Conservation (phyloP, 2,888 invertebrate species). For the Bimastos eiseni region DNA sequence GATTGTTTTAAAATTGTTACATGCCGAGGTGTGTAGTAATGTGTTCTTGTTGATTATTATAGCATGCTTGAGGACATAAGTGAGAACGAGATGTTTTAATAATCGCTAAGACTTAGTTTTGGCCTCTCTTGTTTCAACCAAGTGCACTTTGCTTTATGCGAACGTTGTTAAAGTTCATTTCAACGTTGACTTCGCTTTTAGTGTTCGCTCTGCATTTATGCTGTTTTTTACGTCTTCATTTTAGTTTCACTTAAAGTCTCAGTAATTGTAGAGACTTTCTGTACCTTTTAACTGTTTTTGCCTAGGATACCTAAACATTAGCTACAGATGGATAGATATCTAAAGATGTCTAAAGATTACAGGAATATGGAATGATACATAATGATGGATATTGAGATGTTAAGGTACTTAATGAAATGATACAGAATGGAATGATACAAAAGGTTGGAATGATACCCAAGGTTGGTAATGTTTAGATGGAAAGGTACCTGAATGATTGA, state of each 20-base stretch:
- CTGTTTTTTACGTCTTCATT: not conserved
- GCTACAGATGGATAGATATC: not conserved
- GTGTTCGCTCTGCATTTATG: not conserved
- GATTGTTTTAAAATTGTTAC: not conserved
- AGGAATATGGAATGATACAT: not conserved
- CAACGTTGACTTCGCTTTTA: not conserved
- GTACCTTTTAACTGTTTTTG: not conserved
- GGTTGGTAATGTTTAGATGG: not conserved
- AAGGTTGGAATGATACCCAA: not conserved
- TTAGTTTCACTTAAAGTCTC: not conserved
- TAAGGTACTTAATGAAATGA: no score
- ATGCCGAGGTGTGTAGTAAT: not conserved
- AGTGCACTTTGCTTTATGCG: constrained; percentile 3
- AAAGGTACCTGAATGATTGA: not conserved
- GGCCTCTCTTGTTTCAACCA: not conserved
- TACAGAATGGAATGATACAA: not conserved
- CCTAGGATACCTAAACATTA: not conserved
- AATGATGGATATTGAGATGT: not conserved
- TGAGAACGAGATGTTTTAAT: not conserved
- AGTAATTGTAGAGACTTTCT: not conserved
- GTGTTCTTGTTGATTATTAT: not conserved
- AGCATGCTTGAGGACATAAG: not conserved
- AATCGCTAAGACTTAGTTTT: not conserved
- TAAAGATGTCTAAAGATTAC: not conserved
- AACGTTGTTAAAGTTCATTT: not conserved